phyloP scores from a whole-genome alignment of 2,113 vertebrate genomes.

The Petrocephalus zakoni region DNA sequence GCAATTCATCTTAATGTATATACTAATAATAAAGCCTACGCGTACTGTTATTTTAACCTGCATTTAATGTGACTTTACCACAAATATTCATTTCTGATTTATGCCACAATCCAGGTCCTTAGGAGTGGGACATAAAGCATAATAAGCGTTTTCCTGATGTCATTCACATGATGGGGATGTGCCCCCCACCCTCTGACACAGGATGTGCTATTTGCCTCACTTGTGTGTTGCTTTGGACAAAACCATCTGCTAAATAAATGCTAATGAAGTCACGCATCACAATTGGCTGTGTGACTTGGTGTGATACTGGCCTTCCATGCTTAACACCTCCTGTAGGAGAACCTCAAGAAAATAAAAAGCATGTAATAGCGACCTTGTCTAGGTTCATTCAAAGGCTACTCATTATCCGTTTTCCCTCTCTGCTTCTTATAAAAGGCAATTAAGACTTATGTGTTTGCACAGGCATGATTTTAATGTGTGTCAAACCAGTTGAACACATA shows the following conservation, averaged over 20 bases:
- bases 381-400: background rate
- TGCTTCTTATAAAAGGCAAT: background rate
- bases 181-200: background rate
- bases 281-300: background rate
- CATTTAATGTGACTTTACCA: background rate
- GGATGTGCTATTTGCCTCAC: background rate
- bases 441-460: background rate
- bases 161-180: background rate
- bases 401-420: background rate
- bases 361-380: background rate
- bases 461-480: background rate
- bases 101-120: background rate
- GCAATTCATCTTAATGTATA: background rate
- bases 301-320: background rate
- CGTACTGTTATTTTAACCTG: background rate
- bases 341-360: background rate
- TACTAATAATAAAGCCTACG: background rate
- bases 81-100: background rate
- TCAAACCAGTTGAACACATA: background rate
- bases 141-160: background rate
- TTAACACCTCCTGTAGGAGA: background rate
- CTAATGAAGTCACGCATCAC: background rate
- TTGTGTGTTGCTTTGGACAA: background rate
- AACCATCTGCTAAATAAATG: background rate
- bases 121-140: background rate